A percentile compares a stretch with the other conserved stretches of the same genome.
Conservation (phyloP, 2,797 vertebrate species). For the Ceyx erithaca region DNA sequence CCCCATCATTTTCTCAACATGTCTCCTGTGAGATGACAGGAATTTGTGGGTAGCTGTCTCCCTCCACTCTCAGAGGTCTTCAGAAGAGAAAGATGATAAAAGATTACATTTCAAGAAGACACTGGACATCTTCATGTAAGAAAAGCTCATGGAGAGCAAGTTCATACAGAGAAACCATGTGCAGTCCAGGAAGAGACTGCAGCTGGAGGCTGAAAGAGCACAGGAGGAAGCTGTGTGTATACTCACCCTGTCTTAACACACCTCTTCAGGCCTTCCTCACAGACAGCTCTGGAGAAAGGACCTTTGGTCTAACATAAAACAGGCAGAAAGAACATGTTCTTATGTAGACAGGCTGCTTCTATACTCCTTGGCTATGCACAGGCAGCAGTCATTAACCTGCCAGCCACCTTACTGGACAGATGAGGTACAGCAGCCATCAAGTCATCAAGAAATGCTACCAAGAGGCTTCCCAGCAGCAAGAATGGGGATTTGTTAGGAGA, state of each 20-base stretch:
- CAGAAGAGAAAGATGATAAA: not conserved
- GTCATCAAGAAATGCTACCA: not conserved
- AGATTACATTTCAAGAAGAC: not conserved
- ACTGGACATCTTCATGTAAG: not conserved
- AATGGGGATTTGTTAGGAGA: not conserved
- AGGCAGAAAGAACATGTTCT: not conserved
- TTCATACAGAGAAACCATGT: accelerated
- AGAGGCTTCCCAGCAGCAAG: not conserved
- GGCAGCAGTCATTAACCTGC: not conserved
- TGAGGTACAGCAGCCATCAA: not conserved
- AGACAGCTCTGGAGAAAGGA: not conserved
- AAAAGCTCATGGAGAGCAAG: not conserved
- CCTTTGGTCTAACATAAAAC: not conserved
- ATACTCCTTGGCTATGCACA: accelerated
- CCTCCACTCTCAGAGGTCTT: not conserved
- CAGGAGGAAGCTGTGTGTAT: not conserved
- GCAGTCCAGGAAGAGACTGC: not conserved
- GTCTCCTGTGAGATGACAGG: not conserved
- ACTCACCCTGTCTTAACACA: not conserved
- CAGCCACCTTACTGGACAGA: not conserved
- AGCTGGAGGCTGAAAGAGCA: not conserved
- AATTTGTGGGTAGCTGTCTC: not conserved
- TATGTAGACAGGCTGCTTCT: not conserved
- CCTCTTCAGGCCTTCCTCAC: not conserved
- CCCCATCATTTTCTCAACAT: accelerated